A percentile compares a stretch with the other conserved stretches of the same genome.
These are phyloP conservation scores for Galbula dea DNA, from an alignment of 2,113 vertebrate genomes.

Conservation along the genomic window DNA sequence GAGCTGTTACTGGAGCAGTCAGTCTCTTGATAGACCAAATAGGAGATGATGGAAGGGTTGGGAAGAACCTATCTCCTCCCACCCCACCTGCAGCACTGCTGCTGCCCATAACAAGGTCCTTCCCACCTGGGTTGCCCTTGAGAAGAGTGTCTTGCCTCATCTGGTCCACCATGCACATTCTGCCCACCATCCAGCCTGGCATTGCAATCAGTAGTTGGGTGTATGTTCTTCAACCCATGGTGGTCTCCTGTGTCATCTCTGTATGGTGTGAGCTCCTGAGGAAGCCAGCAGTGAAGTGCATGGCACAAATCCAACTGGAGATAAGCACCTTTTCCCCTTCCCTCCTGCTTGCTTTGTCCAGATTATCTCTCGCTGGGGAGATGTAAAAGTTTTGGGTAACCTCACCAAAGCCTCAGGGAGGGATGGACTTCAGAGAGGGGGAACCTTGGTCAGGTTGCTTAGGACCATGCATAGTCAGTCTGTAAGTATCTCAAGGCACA, in stretches of 20 bases:
- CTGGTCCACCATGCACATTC: neutral
- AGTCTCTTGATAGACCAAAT: accelerated
- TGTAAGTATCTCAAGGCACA: neutral
- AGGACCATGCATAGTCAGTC: neutral
- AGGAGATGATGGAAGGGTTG: neutral
- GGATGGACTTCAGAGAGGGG: neutral
- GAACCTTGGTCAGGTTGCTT: too few relatives aligned
- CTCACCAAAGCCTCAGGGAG: neutral
- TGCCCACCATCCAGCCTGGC: neutral
- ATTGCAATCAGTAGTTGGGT: neutral
- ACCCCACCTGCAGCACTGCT: neutral
- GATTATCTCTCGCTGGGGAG: neutral
- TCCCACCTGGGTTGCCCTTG: neutral
- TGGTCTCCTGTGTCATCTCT: neutral
- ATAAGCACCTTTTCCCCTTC: neutral
- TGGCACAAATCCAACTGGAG: accelerated
- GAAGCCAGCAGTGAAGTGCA: neutral
- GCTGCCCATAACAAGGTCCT: neutral
- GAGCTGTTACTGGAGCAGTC: neutral
- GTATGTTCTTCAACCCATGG: neutral
- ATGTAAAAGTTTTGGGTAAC: neutral
- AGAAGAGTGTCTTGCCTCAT: accelerated
- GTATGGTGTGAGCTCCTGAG: accelerated
- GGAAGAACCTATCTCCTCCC: neutral
- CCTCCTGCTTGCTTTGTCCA: neutral